These are phyloP conservation scores for Gallirallus australis DNA, from an alignment of 2,797 vertebrate genomes.

Conservation along the genomic window DNA sequence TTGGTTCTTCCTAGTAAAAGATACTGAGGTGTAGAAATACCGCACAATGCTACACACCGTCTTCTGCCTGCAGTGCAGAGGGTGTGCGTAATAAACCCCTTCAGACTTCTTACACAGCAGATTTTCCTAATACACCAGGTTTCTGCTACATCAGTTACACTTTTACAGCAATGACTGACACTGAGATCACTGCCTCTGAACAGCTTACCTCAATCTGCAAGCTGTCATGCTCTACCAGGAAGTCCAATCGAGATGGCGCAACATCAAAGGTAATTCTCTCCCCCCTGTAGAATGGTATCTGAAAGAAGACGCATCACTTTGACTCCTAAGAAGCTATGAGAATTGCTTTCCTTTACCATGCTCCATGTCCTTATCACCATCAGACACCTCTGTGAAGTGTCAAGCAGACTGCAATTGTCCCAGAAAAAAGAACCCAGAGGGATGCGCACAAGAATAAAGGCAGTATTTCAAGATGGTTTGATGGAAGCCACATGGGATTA, in stretches of 20 bases:
- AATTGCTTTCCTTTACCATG: neutral
- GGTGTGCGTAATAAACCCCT: neutral
- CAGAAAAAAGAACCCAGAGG: neutral
- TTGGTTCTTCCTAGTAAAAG: neutral
- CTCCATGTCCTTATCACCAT: neutral
- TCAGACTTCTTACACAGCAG: neutral
- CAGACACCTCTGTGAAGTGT: neutral
- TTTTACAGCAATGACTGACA: neutral
- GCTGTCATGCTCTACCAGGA: conserved; percentile 92
- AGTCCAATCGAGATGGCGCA: conserved; percentile 92
- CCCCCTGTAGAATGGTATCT: conserved; percentile 97
- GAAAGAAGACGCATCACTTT: conserved; percentile 13
- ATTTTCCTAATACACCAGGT: neutral
- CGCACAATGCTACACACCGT: rapidly evolving
- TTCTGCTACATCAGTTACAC: neutral
- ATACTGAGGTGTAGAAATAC: neutral
- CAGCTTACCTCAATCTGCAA: conserved; percentile 89
- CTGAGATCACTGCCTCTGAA: neutral
- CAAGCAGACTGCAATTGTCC: neutral
- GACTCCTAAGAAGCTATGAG: neutral
- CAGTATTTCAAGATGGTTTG: neutral
- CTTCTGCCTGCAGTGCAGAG: neutral
- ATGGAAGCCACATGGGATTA: neutral
- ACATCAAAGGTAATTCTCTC: conserved; percentile 98
- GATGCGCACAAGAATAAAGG: neutral